phyloP scores from a whole-genome alignment of 2,113 vertebrate genomes.

The Setophaga petechia region DNA sequence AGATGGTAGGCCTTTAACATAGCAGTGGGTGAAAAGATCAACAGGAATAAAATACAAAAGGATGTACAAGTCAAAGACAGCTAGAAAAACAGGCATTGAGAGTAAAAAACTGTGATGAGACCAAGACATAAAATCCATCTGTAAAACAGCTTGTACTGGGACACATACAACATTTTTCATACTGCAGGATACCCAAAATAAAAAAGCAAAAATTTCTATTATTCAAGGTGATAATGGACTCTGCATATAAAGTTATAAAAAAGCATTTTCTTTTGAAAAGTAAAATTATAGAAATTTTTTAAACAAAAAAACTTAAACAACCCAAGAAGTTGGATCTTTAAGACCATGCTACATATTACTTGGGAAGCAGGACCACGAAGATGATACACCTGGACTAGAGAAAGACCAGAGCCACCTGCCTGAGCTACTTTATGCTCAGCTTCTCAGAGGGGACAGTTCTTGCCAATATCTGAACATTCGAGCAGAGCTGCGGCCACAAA shows the following conservation, averaged over 20 bases:
- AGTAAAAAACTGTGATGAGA: not conserved
- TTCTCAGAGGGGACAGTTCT: not conserved
- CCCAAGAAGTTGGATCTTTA: not conserved
- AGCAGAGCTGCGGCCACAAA: not conserved
- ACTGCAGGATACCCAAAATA: not conserved
- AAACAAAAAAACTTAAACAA: not conserved
- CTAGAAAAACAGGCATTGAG: not conserved
- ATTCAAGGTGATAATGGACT: not conserved
- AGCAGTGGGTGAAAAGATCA: conserved; percentile 4
- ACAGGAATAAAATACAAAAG: not conserved
- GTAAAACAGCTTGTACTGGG: not conserved
- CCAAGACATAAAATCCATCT: not conserved
- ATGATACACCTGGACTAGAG: not conserved
- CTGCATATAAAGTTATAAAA: not conserved
- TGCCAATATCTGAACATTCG: not conserved
- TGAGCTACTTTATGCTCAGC: not conserved
- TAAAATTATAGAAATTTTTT: not conserved
- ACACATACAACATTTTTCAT: not conserved
- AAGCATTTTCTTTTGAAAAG: not conserved
- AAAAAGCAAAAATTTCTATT: not conserved
- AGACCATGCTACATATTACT: not conserved
- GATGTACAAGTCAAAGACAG: not conserved
- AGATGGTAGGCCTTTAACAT: not conserved
- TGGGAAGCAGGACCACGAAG: not conserved
- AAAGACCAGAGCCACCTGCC: not conserved